phyloP scores from a whole-genome alignment of 2,888 invertebrate genomes.

The Eupithecia abbreviata region DNA sequence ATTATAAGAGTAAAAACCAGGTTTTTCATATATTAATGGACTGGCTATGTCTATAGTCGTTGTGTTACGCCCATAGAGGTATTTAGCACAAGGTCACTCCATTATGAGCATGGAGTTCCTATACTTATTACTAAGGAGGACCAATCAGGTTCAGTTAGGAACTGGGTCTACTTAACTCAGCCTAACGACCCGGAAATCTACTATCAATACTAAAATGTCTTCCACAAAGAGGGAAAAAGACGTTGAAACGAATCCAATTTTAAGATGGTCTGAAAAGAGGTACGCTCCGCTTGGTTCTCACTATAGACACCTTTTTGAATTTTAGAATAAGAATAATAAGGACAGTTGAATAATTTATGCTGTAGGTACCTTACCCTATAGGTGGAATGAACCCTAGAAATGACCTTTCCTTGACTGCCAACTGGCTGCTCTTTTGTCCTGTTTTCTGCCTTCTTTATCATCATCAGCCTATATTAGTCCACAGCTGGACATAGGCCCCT shows the following conservation, averaged over 20 bases:
- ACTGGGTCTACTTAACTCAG: constrained; percentile 16
- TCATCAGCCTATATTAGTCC: no score
- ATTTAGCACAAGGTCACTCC: no score
- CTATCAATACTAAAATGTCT: constrained; percentile 65
- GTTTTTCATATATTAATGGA: no score
- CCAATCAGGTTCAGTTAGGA: neutral
- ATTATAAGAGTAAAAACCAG: no score
- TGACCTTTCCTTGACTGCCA: neutral
- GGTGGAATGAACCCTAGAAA: neutral
- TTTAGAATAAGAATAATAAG: constrained; percentile 7
- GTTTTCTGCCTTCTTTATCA: neutral
- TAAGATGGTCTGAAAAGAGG: constrained; percentile 59
- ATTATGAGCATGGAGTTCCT: neutral
- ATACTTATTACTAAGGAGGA: neutral
- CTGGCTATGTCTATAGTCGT: neutral
- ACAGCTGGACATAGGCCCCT: no score
- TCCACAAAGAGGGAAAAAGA: constrained; percentile 58
- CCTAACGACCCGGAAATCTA: constrained; percentile 61
- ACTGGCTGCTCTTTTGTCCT: no score
- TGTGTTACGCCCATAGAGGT: neutral
- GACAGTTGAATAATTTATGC: neutral
- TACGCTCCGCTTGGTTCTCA: constrained; percentile 51
- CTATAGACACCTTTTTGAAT: constrained; percentile 24
- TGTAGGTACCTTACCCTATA: neutral
- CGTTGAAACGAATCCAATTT: constrained; percentile 65